Evolutionary conservation across 2,888 invertebrate species (phyloP), one percentile per base, ranked within the genome.

Genomic region (Lordiphosa andalusiaca): DNA sequence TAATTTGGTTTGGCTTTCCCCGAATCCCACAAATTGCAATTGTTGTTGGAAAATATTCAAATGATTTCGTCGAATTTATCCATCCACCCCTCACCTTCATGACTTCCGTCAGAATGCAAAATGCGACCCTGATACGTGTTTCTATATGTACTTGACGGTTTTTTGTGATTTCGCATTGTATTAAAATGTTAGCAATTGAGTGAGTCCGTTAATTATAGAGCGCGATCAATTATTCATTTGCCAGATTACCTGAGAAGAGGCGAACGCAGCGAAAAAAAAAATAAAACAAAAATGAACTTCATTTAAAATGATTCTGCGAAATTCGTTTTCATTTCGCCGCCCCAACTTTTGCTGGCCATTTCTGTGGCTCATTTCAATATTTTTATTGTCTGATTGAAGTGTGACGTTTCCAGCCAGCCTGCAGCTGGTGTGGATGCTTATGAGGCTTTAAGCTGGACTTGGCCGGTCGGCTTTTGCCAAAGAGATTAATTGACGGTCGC

Each of bases 231-330:
- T 80, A 80, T 84, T 80, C 78, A 80, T 80, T 84, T 82, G 67
- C 73, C 73, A 63, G 82, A 81, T 84, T 80, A 84, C 78, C 78
- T 81, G 76, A 51, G 83, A 64, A 60, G 61, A 51, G 71, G 52
- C 49, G 39, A 13, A 30, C 46, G 25, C 36, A 53, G 23, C 44
- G 23, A 37, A 41, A 16, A 25, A 37, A 41, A 16, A 25, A 39
- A 38, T 47, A 21, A 33, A 10, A 63, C 19, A 47, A 56, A 71
- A 71, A 64, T 69, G 58, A 83, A 71, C 75, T 76, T 82, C 75
- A 78, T 70, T 80, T 83, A 83, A 77, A 77, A 66, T 83, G 84
- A 83, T 77, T 77, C 76, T 83, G 84, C 76, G 76, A 77, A 76
- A 72, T 77, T 72, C 71, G 56, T 69, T 78, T 77, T 74, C 58